Conservation (phyloP, 2,888 invertebrate species). For the Eudemis profundana region DNA sequence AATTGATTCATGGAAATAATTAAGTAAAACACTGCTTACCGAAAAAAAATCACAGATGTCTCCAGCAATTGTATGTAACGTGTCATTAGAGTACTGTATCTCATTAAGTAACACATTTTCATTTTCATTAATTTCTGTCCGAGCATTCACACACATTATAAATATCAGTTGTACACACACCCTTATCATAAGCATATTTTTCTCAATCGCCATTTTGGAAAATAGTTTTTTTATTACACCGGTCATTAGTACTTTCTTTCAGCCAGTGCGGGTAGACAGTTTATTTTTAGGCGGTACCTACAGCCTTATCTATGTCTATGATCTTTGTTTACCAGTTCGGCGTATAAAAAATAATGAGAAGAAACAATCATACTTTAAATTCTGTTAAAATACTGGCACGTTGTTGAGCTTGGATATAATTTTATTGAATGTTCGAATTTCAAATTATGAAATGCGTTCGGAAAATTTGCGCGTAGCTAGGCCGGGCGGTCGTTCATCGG, state of each 20-base stretch:
- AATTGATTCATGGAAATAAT: not conserved
- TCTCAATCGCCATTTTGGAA: slow-evolving; percentile 9
- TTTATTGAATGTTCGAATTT: slow-evolving; percentile 26
- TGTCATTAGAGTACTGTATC: slow-evolving; percentile 13
- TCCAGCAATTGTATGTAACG: slow-evolving; percentile 18
- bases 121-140: slow-evolving; percentile 28
- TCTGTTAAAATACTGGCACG: not conserved
- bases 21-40: slow-evolving; percentile 9
- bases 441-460: slow-evolving; percentile 30
- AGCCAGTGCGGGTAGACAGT: slow-evolving; percentile 35
- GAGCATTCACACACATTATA: slow-evolving; percentile 22
- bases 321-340: slow-evolving; percentile 27
- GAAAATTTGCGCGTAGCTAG: slow-evolving; percentile 37
- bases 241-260: slow-evolving; percentile 23
- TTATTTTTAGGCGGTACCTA: slow-evolving; percentile 27
- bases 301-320: slow-evolving; percentile 29
- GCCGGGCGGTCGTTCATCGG: slow-evolving; percentile 32
- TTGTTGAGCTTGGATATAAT: not conserved
- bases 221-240: slow-evolving; percentile 9
- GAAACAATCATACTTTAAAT: slow-evolving; percentile 1
- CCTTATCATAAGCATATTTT: slow-evolving; percentile 3
- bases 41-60: slow-evolving; percentile 20
- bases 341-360: not conserved
- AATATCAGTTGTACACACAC: slow-evolving; percentile 22
- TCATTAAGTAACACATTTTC: slow-evolving; percentile 27